Evolutionary conservation across 2,797 vertebrate genomes (phyloP).

Genomic region (Anguilla megastoma): DNA sequence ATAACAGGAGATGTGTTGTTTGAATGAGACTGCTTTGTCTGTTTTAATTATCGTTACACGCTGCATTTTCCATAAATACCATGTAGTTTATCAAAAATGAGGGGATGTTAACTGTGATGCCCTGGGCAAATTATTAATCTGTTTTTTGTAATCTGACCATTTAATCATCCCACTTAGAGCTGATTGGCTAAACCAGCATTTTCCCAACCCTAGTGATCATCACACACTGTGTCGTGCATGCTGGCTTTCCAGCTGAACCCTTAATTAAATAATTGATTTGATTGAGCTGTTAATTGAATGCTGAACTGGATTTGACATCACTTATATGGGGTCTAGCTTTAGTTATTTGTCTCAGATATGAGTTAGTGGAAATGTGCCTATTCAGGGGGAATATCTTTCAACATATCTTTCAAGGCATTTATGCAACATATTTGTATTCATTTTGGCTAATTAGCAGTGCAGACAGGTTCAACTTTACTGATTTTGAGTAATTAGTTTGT

Average conservation of each 20-base stretch:
- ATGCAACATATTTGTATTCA: neutral
- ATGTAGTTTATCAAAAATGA: neutral
- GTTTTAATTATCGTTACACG: neutral
- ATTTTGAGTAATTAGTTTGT: neutral
- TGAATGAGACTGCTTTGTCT: neutral
- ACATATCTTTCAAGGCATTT: neutral
- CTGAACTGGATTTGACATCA: slow-evolving; percentile 7
- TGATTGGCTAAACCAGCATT: neutral
- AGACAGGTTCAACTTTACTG: neutral
- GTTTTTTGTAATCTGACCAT: neutral
- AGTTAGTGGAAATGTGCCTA: neutral
- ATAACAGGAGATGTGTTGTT: neutral
- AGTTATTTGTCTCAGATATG: neutral
- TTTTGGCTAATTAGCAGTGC: neutral
- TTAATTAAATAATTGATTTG: neutral
- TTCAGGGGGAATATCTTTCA: neutral
- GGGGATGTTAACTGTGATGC: neutral
- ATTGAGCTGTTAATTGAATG: neutral
- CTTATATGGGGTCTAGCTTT: neutral
- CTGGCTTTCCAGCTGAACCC: neutral
- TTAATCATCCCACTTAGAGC: neutral
- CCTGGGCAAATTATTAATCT: neutral
- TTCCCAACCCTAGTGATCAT: neutral
- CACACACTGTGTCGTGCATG: neutral
- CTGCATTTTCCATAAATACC: neutral